These are phyloP conservation scores for Melanostoma mellinum DNA, from an alignment of 2,888 invertebrate species.

Conservation along the genomic window DNA sequence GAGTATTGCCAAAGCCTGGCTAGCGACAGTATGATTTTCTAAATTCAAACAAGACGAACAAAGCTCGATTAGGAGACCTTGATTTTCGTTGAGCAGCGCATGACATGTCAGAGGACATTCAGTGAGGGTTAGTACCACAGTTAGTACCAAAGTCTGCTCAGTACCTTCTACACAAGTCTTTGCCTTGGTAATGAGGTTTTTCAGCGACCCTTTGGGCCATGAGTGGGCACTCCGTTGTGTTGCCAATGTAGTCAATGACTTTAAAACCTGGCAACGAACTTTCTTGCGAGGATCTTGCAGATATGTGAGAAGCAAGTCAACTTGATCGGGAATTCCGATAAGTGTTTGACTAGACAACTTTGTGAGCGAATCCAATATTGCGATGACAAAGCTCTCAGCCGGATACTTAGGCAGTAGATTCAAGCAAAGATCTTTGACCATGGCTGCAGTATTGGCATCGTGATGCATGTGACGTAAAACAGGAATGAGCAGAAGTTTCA, in stretches of 20 bases:
- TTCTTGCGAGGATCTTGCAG: conserved; percentile 88
- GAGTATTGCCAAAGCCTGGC: conserved; percentile 80
- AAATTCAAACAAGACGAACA: conserved; percentile 80
- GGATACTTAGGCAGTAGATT: conserved; percentile 90
- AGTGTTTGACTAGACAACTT: conserved; percentile 94
- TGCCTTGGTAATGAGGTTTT: conserved; percentile 79
- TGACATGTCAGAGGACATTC: conserved; percentile 81
- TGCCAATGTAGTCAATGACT: conserved; percentile 87
- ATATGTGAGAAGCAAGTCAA: conserved; percentile 86
- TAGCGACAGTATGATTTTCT: conserved; percentile 80
- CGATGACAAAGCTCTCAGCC: conserved; percentile 89
- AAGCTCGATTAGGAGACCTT: conserved; percentile 78
- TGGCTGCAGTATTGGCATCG: conserved; percentile 84
- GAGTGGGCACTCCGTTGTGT: conserved; percentile 88
- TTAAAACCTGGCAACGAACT: conserved; percentile 87
- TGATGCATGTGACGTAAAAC: conserved; percentile 97
- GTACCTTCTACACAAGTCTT: conserved; percentile 78
- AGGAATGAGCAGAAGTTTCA: conserved; percentile 94
- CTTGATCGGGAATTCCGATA: conserved; percentile 94
- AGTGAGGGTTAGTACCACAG: conserved; percentile 80
- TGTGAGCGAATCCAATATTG: conserved; percentile 93
- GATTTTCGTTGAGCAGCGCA: conserved; percentile 79
- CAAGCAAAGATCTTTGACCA: conserved; percentile 89
- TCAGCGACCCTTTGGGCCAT: conserved; percentile 86
- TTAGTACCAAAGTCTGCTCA: conserved; percentile 80